A percentile compares a stretch with the other conserved stretches of the same genome.
These are phyloP conservation scores for Musca domestica DNA, from an alignment of 1,140 invertebrate genomes.

Conservation along the genomic window DNA sequence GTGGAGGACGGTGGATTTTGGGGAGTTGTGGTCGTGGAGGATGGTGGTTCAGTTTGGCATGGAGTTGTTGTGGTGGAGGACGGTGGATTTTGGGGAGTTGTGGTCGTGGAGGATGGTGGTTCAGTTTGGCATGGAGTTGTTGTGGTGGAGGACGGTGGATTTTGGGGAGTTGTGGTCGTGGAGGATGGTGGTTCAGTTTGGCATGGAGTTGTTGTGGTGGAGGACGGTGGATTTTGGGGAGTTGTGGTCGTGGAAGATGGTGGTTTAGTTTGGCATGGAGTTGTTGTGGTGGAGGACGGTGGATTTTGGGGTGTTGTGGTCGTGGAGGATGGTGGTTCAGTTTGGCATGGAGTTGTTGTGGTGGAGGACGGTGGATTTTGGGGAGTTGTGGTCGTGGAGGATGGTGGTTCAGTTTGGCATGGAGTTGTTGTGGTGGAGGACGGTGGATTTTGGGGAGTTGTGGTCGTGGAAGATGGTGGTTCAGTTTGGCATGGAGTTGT, in stretches of 20 bases:
- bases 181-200: background rate
- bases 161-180: background rate
- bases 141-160: too few species aligned
- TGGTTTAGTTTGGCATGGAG: too few species aligned
- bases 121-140: too few species aligned
- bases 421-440: background rate
- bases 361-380: too few species aligned
- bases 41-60: too few species aligned
- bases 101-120: background rate
- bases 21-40: too few species aligned
- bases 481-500: too few species aligned
- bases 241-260: too few species aligned
- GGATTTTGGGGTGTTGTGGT: background rate
- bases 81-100: background rate
- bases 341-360: too few species aligned
- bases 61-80: background rate
- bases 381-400: background rate
- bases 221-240: background rate
- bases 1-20: background rate
- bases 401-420: too few species aligned
- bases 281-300: background rate
- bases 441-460: background rate
- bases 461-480: too few species aligned
- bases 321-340: background rate
- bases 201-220: background rate